phyloP scores from a whole-genome alignment of 2,888 invertebrate species.

The Tetropium fuscum region DNA sequence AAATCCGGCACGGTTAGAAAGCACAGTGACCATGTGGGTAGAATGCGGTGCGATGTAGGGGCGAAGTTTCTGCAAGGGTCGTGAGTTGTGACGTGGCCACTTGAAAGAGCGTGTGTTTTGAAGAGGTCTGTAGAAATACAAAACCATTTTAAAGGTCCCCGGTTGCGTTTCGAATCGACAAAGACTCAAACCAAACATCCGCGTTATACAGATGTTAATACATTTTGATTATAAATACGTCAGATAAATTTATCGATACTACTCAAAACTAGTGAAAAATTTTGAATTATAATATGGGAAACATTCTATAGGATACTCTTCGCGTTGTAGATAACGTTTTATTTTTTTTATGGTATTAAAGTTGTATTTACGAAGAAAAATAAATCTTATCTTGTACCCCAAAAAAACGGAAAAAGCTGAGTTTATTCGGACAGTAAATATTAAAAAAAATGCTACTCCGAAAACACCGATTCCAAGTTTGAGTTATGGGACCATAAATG shows the following conservation, averaged over 20 bases:
- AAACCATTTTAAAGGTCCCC: slow-evolving; percentile 29
- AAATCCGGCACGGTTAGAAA: slow-evolving; percentile 8
- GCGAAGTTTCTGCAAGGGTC: slow-evolving; percentile 37
- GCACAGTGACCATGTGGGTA: slow-evolving; percentile 19
- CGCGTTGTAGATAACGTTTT: no score
- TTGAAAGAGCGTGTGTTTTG: slow-evolving; percentile 60
- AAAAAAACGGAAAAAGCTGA: no score
- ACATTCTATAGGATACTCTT: no score
- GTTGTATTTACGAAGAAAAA: no score
- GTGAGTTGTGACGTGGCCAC: slow-evolving; percentile 57
- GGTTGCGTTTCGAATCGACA: slow-evolving; percentile 5
- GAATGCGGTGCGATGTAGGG: slow-evolving; percentile 22
- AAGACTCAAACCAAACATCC: slow-evolving; percentile 3
- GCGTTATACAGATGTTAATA: slow-evolving; percentile 12
- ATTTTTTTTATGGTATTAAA: no score
- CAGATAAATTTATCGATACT: neutral
- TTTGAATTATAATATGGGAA: no score
- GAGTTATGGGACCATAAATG: no score
- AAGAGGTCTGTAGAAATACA: slow-evolving; percentile 55
- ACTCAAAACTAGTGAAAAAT: no score
- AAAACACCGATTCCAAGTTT: no score
- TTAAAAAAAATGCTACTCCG: no score
- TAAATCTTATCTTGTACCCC: no score
- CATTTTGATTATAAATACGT: neutral
- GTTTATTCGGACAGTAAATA: no score